phyloP scores from a whole-genome alignment of 1,140 invertebrate species.

The Drosophila chauvacae region DNA sequence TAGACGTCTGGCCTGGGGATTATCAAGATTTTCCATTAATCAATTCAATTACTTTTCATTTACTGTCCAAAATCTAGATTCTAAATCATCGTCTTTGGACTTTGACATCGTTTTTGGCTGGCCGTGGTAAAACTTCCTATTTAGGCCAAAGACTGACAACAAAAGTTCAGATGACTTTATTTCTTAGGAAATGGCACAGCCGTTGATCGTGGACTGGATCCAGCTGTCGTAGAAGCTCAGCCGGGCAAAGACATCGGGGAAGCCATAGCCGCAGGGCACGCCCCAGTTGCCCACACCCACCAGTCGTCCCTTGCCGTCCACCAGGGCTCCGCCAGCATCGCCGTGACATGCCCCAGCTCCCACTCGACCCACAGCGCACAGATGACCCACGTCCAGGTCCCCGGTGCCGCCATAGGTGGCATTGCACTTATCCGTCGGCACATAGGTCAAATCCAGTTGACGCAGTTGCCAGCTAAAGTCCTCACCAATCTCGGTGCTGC shows the following conservation, averaged over 20 bases:
- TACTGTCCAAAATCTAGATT: neutral
- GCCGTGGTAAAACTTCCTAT: neutral
- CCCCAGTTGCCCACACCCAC: slow-evolving; percentile 85
- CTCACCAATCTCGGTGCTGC: slow-evolving; percentile 58
- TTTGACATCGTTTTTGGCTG: slow-evolving; percentile 5
- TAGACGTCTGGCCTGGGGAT: slow-evolving; percentile 48
- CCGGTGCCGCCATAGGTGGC: slow-evolving; percentile 32
- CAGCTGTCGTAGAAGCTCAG: slow-evolving; percentile 79
- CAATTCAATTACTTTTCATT: slow-evolving; percentile 12
- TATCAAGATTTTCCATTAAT: slow-evolving; percentile 37
- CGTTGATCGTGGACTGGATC: slow-evolving; percentile 66
- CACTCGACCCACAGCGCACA: slow-evolving; percentile 86
- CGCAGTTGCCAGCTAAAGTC: slow-evolving; percentile 52
- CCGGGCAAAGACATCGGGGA: slow-evolving; percentile 85
- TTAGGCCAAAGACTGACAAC: slow-evolving; percentile 4
- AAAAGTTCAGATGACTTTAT: slow-evolving; percentile 18
- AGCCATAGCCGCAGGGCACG: slow-evolving; percentile 85
- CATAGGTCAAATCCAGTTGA: slow-evolving; percentile 62
- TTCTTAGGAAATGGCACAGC: slow-evolving; percentile 43
- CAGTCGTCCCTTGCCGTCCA: slow-evolving; percentile 61
- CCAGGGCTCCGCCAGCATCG: slow-evolving; percentile 70
- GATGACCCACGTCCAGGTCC: slow-evolving; percentile 81
- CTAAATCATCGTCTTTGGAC: slow-evolving; percentile 19
- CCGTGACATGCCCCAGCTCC: slow-evolving; percentile 85
- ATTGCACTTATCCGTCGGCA: slow-evolving; percentile 53